Evolutionary conservation across 2,113 vertebrate species (phyloP), one percentile per base, ranked within the genome.

Genomic region (Raja brachyura): DNA sequence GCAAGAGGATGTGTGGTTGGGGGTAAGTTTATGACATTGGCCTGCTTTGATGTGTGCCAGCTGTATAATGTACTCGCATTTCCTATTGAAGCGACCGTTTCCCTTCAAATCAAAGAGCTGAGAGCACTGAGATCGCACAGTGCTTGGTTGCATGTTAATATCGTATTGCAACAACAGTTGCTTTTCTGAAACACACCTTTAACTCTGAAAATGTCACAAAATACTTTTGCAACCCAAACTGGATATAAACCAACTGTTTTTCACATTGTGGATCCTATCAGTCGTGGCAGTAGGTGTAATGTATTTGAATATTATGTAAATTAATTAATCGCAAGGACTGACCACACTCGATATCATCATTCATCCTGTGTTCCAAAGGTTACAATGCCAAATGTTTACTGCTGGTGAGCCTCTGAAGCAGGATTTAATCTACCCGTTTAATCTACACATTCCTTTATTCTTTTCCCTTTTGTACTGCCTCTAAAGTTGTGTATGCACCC

Each of bases 351-450:
- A 9, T 73, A 10, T 73, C 39, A 39, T 48, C 33, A 73, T 92
- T 92, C 90, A 88, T 16, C 59, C 28, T 73, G 20, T 73, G 39
- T 48, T 39, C 66, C 66, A 92, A 11, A 73, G 90, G 39, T 73
- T 74, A 92, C 90, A 54, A 39, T 48, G 90, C 90, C 68, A 48
- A 54, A 74, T 33, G n/a, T 73, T 92, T 92, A 73, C 28, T 92
- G 20, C 68, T 54, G 33, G 25, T 39, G 68, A 92, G 39, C 68
- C 90, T 74, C 70, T 90, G 68, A 92, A 39, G 66, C 22, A 54
- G 90, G 5, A 54, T 73, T 92, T 22, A 54, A 74, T 73, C 66
- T 74, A 74, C 68, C 66, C 48, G 20, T n/a, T n/a, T n/a, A n/a
- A n/a, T n/a, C n/a, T n/a, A n/a, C 61, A 54, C 73, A 63, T 92